These are phyloP conservation scores for Festucalex cinctus DNA, from an alignment of 2,113 vertebrate species.

Conservation along the genomic window DNA sequence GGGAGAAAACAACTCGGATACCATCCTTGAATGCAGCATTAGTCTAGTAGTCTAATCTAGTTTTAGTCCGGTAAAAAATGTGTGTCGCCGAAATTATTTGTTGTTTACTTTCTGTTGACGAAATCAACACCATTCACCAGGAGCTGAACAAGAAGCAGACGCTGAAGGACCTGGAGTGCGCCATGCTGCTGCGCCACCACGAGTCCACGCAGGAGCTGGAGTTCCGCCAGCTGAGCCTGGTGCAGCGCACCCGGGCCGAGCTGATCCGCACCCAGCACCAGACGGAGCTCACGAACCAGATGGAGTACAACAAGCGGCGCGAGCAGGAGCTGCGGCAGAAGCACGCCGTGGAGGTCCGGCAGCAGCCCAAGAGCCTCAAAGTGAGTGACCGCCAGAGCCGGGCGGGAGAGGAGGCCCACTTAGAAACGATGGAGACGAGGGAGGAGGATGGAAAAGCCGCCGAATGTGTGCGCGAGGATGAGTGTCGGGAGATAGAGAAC, in stretches of 20 bases:
- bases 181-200: slow-evolving; percentile 85
- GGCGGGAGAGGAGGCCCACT: slow-evolving; percentile 47
- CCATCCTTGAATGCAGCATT: too few relatives aligned
- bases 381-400: slow-evolving; percentile 77
- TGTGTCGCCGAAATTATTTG: too few relatives aligned
- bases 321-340: slow-evolving; percentile 91
- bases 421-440: background rate
- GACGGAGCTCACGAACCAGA: slow-evolving; percentile 90
- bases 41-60: too few relatives aligned
- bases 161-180: slow-evolving; percentile 87
- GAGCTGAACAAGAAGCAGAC: slow-evolving; percentile 93
- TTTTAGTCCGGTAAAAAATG: too few relatives aligned
- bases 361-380: slow-evolving; percentile 94
- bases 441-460: background rate
- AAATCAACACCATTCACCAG: slow-evolving; percentile 64
- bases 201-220: slow-evolving; percentile 89
- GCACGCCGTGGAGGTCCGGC: slow-evolving; percentile 87
- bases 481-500: slow-evolving; percentile 7
- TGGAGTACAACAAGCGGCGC: slow-evolving; percentile 89
- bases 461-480: background rate
- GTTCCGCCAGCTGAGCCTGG: slow-evolving; percentile 81
- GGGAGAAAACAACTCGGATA: too few relatives aligned
- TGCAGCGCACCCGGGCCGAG: slow-evolving; percentile 84
- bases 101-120: too few relatives aligned
- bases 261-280: slow-evolving; percentile 91